phyloP scores from a whole-genome alignment of 2,113 vertebrate genomes.

The Mastomys natalensis region DNA sequence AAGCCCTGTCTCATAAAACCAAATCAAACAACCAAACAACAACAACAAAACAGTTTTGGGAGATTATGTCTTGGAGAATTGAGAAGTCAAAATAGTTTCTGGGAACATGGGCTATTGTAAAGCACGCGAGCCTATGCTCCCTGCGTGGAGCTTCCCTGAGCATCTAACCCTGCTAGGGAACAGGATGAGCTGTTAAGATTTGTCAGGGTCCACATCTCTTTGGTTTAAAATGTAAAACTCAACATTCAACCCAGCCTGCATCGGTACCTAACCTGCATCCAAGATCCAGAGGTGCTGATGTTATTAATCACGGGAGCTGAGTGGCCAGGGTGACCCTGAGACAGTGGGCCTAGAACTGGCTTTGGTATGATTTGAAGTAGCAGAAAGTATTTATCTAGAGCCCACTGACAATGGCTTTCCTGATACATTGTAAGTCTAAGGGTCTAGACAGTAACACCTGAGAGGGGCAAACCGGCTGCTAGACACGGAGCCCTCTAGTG shows the following conservation, averaged over 20 bases:
- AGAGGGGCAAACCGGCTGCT: background rate
- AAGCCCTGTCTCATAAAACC: background rate
- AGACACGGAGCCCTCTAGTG: background rate
- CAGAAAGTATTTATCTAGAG: background rate
- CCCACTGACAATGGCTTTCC: background rate
- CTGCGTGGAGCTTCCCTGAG: background rate
- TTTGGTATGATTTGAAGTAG: background rate
- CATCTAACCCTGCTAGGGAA: background rate
- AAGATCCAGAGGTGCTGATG: background rate
- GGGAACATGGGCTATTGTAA: background rate
- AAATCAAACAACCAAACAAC: background rate
- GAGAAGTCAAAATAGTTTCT: too few species aligned
- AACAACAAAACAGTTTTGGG: background rate
- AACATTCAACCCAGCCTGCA: background rate
- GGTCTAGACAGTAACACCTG: background rate
- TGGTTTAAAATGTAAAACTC: background rate
- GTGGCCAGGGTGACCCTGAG: background rate
- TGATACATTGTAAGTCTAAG: background rate
- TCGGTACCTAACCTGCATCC: too few species aligned
- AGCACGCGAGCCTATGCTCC: background rate
- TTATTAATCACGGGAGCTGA: too few species aligned
- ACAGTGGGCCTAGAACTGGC: background rate
- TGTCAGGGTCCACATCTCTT: background rate
- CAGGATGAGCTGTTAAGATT: background rate
- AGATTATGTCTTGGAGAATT: too few species aligned